Conservation (phyloP, 30 jellyfish, hydroid and myxozoan species). For the Hydra vulgaris region DNA sequence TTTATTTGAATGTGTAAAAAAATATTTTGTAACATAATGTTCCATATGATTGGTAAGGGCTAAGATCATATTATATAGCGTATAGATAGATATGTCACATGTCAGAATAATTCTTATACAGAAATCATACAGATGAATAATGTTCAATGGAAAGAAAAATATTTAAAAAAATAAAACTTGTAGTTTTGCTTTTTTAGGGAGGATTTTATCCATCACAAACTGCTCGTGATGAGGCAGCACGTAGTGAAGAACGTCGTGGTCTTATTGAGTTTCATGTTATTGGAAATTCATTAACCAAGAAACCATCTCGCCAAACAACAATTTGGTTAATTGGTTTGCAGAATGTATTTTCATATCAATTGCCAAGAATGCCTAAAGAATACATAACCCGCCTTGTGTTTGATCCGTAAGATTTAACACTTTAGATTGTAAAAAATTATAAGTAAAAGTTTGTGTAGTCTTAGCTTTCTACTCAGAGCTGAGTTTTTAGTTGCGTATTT, state of each 20-base stretch:
- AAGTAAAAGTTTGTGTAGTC: background rate
- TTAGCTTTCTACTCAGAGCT: no score
- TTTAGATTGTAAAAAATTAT: background rate
- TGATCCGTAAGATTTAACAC: slow-evolving; percentile 63
- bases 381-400: slow-evolving; percentile 82
- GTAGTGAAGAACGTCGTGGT: slow-evolving; percentile 97
- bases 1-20: no score
- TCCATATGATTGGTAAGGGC: no score
- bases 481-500: no score
- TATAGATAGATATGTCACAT: no score
- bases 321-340: slow-evolving; percentile 92
- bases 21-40: no score
- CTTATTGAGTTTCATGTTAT: slow-evolving; percentile 81
- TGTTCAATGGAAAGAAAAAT: background rate
- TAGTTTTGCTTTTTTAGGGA: slow-evolving; percentile 39
- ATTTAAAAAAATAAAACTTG: background rate
- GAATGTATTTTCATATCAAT: slow-evolving; percentile 78
- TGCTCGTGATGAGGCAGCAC: slow-evolving; percentile 92
- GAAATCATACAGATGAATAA: no score
- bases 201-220: slow-evolving; percentile 86
- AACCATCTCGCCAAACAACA: slow-evolving; percentile 89
- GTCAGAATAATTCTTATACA: no score
- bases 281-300: slow-evolving; percentile 69
- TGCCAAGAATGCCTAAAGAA: slow-evolving; percentile 95
- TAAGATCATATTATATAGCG: no score